Conservation (phyloP, 2,113 vertebrate genomes). For the Paradisaea rubra region DNA sequence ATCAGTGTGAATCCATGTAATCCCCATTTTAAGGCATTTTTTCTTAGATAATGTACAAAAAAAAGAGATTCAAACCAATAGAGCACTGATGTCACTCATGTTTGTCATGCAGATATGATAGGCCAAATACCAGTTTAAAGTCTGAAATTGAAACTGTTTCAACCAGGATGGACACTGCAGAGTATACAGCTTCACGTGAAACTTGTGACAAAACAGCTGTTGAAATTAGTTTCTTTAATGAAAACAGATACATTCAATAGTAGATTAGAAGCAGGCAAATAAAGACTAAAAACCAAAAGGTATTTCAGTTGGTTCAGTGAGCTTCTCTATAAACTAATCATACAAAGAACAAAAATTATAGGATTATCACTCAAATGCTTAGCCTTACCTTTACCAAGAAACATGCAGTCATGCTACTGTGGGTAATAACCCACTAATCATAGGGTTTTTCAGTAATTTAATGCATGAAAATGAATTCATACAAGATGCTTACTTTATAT, state of each 20-base stretch:
- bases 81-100: not conserved
- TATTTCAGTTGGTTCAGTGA: not conserved
- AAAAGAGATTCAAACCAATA: not conserved
- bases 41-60: not conserved
- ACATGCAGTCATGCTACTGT: not conserved
- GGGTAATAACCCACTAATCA: not conserved
- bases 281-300: not conserved
- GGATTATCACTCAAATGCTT: not conserved
- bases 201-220: not conserved
- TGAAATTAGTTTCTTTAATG: not conserved
- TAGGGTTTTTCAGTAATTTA: not conserved
- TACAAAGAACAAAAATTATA: not conserved
- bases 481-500: not conserved
- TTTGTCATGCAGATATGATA: not conserved
- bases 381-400: not conserved
- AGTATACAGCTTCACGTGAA: not conserved
- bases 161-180: not conserved
- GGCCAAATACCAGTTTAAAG: not conserved
- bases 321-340: not conserved
- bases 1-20: not conserved
- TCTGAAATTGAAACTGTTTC: not conserved
- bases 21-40: not conserved
- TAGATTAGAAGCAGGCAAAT: not conserved
- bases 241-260: not conserved
- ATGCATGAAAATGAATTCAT: not conserved